A percentile compares a stretch with the other conserved stretches of the same genome.
Conservation (phyloP, 1,140 invertebrate species). For the Conus ventricosus region DNA sequence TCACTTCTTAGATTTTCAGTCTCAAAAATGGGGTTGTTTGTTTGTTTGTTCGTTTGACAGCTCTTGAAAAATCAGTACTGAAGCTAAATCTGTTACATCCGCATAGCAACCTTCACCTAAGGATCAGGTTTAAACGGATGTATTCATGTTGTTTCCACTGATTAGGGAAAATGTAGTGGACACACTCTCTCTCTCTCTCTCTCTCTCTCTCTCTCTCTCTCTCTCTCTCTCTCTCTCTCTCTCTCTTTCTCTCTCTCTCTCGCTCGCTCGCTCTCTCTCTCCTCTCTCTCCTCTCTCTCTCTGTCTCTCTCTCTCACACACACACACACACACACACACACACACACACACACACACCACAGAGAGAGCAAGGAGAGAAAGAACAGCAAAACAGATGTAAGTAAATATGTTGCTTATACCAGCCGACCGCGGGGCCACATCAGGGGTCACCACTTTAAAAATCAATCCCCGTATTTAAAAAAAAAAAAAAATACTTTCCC, state of each 20-base stretch:
- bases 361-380: too few relatives aligned
- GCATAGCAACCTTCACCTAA: not conserved
- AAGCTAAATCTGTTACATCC: not conserved
- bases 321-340: too few relatives aligned
- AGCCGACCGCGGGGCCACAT: too few relatives aligned
- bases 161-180: not conserved
- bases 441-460: too few relatives aligned
- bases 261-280: too few relatives aligned
- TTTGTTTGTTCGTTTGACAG: not conserved
- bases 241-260: slow-evolving; percentile 20
- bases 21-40: too few relatives aligned
- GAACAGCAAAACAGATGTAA: too few relatives aligned
- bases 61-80: not conserved
- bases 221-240: slow-evolving; percentile 15
- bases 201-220: slow-evolving; percentile 15
- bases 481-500: too few relatives aligned
- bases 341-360: too few relatives aligned
- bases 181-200: not conserved
- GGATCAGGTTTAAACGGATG: not conserved
- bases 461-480: too few relatives aligned
- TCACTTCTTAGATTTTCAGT: too few relatives aligned
- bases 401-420: too few relatives aligned
- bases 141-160: not conserved
- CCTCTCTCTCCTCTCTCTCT: not conserved
- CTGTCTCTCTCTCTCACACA: not conserved